Evolutionary conservation across 2,797 vertebrate species (phyloP), one percentile per base, ranked within the genome.

Genomic region (Sparidentex hasta): DNA sequence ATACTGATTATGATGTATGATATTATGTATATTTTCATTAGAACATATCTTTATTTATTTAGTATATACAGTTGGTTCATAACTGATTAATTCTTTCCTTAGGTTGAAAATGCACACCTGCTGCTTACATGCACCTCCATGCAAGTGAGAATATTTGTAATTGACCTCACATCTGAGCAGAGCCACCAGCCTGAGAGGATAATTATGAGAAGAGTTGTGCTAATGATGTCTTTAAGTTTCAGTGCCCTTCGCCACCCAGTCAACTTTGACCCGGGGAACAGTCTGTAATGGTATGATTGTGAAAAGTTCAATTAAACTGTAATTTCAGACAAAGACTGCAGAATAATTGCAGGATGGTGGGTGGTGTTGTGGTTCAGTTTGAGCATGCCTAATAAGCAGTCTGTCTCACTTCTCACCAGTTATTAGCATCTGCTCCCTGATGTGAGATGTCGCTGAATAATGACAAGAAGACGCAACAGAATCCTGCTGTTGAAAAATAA

Each of bases 171-270:
- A 82, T 90, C 88, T 90, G 87, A 87, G 76, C 68, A n/a, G 86
- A 88, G 82, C 74, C 79, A 65, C 72, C 81, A 64, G 78, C 76
- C 81, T 86, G 74, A 88, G 87, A 89, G 88, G 75, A 89, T 93
- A 93, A 94, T 93, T 90, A 93, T 76, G 72, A 86, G 84, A 72
- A 63, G 50, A 88, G 80, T 70, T 4, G 21, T 46, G 68, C 82
- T 94, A 94, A 94, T 94, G 90, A 93, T 91, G 87, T 90, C 85
- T 93, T 93, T 89, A 93, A 88, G 83, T 94, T 93, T 90, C 90
- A 77, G 61, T 65, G 84, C 76, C 85, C 68, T 79, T 58, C 41
- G 47, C 79, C 78, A 74, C 68, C 43, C 67, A 21, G 59, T 87
- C 85, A 92, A 92, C 90, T 90, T 89, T 91, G 90, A 94, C 94